These are phyloP conservation scores for Aegithalos caudatus DNA, from an alignment of 2,113 vertebrate genomes.

Conservation along the genomic window DNA sequence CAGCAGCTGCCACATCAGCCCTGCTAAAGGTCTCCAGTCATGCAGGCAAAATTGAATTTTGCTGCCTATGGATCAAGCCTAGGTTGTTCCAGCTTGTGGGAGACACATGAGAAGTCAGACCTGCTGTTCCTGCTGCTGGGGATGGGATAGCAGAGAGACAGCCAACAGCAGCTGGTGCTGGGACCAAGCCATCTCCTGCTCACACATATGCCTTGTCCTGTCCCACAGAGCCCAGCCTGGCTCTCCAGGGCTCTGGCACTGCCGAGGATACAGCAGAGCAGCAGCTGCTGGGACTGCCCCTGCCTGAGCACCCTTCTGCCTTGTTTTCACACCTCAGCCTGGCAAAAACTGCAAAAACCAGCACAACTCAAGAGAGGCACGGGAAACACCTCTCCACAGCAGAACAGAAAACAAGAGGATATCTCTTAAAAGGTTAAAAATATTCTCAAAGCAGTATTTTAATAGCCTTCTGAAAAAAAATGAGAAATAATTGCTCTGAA, in stretches of 20 bases:
- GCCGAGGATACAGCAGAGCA: not conserved
- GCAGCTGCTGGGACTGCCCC: not conserved
- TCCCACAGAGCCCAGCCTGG: not conserved
- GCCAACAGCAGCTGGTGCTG: not conserved
- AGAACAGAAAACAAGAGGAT: not conserved
- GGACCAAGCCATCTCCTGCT: not conserved
- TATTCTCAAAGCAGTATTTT: not conserved
- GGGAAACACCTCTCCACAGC: not conserved
- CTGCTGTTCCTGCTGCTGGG: not conserved
- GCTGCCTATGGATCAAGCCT: not conserved
- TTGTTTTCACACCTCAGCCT: not conserved
- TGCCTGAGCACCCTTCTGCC: not conserved
- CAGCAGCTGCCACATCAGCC: not conserved
- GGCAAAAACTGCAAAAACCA: not conserved
- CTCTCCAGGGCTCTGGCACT: not conserved
- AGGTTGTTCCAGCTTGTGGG: not conserved
- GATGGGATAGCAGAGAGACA: not conserved
- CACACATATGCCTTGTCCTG: rapidly evolving
- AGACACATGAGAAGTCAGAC: not conserved
- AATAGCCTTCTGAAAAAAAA: not conserved
- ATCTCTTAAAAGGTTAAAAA: not conserved
- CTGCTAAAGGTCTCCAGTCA: not conserved
- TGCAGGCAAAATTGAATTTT: slow-evolving; percentile 7
- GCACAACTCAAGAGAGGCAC: not conserved
- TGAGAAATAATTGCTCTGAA: not conserved